Evolutionary conservation across 2,113 vertebrate genomes (phyloP).

Genomic region (Cygnus atratus): DNA sequence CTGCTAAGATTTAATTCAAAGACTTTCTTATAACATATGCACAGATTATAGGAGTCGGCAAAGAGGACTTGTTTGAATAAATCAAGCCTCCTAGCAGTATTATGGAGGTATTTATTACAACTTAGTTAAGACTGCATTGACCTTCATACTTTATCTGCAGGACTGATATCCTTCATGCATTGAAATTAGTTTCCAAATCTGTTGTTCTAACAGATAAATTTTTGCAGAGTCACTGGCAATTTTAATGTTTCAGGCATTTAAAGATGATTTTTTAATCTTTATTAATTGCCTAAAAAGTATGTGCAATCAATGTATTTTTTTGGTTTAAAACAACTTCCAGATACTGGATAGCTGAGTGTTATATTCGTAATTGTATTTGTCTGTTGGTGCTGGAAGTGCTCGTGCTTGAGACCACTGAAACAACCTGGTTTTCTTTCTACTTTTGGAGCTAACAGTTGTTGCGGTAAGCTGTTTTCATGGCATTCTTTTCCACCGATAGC

Average conservation of each 20-base stretch:
- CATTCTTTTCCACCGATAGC: background rate
- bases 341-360: background rate
- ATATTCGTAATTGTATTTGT: background rate
- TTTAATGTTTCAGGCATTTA: background rate
- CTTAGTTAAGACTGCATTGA: background rate
- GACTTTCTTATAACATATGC: background rate
- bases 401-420: background rate
- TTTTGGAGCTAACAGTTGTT: background rate
- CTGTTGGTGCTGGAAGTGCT: background rate
- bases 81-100: background rate
- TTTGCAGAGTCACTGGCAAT: background rate
- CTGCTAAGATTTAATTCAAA: background rate
- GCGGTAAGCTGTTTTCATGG: background rate
- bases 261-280: background rate
- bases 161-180: background rate
- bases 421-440: background rate
- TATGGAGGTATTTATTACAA: background rate
- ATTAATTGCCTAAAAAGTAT: background rate
- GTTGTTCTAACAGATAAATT: background rate
- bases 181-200: background rate
- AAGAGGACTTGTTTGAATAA: background rate
- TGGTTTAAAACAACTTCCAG: background rate
- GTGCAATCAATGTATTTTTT: background rate
- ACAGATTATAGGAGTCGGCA: accelerated
- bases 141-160: background rate